A percentile compares a stretch with the other conserved stretches of the same genome.
These are phyloP conservation scores for Drosophila gunungcola DNA, from an alignment of 1,140 invertebrate genomes.

Conservation along the genomic window DNA sequence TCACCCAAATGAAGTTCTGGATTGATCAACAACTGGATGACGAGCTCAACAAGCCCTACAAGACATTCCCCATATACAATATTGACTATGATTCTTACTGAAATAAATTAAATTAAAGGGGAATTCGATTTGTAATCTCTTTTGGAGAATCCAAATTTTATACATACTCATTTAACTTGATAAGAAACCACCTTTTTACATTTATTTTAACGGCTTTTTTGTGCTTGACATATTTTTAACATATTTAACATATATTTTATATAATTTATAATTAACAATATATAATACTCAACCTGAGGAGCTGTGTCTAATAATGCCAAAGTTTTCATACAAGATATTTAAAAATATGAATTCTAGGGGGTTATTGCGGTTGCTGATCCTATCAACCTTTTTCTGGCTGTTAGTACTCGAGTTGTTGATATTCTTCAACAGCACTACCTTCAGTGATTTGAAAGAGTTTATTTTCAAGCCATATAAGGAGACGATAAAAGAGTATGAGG, in stretches of 20 bases:
- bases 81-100: neutral
- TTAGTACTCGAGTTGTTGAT: conserved; percentile 9
- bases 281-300: neutral
- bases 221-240: no score
- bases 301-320: neutral
- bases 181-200: no score
- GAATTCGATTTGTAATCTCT: no score
- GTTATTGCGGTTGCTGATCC: neutral
- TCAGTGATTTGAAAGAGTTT: neutral
- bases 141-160: no score
- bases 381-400: conserved; percentile 13
- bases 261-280: no score
- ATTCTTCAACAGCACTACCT: conserved; percentile 7
- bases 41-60: neutral
- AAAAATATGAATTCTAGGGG: neutral
- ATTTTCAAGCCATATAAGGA: conserved; percentile 43
- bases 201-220: no score
- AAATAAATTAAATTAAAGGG: no score
- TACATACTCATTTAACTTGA: no score
- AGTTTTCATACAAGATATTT: neutral
- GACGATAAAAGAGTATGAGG: conserved; percentile 1
- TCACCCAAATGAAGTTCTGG: conserved; percentile 75
- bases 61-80: neutral
- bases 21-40: neutral
- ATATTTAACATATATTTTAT: no score